Base-by-base conservation (phyloP, 2,113 vertebrate genomes). In the Ondatra zibethicus region DNA sequence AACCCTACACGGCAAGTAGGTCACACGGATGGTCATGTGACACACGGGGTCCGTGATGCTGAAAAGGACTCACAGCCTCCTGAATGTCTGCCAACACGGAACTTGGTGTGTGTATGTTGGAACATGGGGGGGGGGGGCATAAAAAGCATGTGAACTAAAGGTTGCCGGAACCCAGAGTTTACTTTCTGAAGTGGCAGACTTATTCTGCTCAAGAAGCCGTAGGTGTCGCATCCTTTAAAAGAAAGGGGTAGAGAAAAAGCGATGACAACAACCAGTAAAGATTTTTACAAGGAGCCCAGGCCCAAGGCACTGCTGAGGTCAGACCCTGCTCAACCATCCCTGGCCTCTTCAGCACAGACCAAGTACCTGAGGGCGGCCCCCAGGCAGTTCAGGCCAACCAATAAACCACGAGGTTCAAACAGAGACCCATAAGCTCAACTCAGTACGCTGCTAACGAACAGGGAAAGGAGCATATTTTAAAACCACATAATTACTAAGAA, bases 401-500 rank as follows among this genome's bases (percentile, higher is more conserved):
- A 88, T 0, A 88, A 19, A 89, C 55, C 33, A 19, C 42, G 13
- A 82, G 17, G 16, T 45, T 89, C 73, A 80, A 80, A 94, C 31
- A 47, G 80, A 93, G 36, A 88, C 39, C 23, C 17, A 39, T 14
- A 21, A 73, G 27, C 92, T 92, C 73, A 66, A 92, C 52, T 89
- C 61, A 25, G 33, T 9, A 33, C 5, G 85, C 70, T 92, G 39
- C 84, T 50, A 70, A 81, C 87, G 45, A 89, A 92, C 42, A 94
- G 13, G 21, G 92, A 88, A 93, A 10, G 27, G 91, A 90, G 17
- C 81, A 73, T 63, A 89, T 87, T 16, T 39, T 66, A 47, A 85
- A 95, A 75, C 70, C 50, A 78, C 58, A 91, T 75, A 95, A 81
- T 86, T 63, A 86, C 85, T 91, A 85, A 78, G 27, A 97, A 93